Evolutionary conservation across 2,113 vertebrate species (phyloP).

Genomic region (Saimiri boliviensis): DNA sequence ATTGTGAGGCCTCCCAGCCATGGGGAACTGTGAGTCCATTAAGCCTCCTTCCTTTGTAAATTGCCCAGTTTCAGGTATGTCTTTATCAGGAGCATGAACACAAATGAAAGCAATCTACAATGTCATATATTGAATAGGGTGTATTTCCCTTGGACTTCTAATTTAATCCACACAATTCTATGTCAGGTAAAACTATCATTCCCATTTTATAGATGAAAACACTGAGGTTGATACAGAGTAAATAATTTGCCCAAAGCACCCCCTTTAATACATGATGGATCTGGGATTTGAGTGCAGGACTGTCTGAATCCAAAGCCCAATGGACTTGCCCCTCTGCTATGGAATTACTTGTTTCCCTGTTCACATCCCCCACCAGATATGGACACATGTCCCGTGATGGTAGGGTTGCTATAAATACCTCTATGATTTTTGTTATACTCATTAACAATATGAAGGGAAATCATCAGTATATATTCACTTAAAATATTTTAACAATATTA

Average conservation of each 20-base stretch:
- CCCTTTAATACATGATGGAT: neutral
- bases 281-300: neutral
- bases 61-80: no score
- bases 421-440: neutral
- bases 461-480: neutral
- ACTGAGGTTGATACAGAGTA: neutral
- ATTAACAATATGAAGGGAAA: neutral
- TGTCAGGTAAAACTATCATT: neutral
- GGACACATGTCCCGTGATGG: neutral
- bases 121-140: neutral
- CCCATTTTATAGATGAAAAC: neutral
- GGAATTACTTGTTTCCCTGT: neutral
- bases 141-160: neutral
- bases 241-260: neutral
- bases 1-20: no score
- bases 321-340: no score
- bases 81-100: no score
- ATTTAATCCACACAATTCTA: neutral
- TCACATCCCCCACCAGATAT: neutral
- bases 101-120: no score
- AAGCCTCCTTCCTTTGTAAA: no score
- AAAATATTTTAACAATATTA: constrained; percentile 7
- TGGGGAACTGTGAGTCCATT: no score
- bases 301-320: neutral
- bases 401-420: neutral